Conservation (phyloP, 2,888 invertebrate genomes). For the Catonia carolina region DNA sequence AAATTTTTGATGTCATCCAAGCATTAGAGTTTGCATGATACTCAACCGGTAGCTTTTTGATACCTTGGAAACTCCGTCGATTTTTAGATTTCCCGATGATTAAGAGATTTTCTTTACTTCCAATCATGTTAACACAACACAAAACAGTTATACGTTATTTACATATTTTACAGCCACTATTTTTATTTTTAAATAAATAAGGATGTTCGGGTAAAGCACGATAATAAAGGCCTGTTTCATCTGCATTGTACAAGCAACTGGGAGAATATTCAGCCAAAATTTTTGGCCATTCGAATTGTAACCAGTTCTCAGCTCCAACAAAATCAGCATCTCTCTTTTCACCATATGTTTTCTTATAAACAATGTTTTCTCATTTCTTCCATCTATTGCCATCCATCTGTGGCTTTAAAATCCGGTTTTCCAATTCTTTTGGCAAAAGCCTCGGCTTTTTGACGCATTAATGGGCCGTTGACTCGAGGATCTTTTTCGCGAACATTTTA, state of each 20-base stretch:
- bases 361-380: too few relatives aligned
- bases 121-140: conserved; percentile 18
- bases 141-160: conserved; percentile 18
- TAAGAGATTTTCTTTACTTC: conserved; percentile 15
- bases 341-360: too few relatives aligned
- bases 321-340: too few relatives aligned
- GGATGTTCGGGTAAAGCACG: neutral
- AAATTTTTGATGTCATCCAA: conserved; percentile 18
- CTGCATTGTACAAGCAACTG: neutral
- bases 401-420: too few relatives aligned
- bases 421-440: too few relatives aligned
- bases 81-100: conserved; percentile 19
- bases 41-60: conserved; percentile 21
- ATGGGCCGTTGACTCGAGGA: too few relatives aligned
- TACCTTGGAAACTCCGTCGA: conserved; percentile 12
- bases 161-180: neutral
- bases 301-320: too few relatives aligned
- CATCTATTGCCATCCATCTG: too few relatives aligned
- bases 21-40: conserved; percentile 15
- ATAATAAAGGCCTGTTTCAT: neutral
- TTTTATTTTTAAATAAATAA: conserved; percentile 11
- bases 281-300: neutral
- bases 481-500: too few relatives aligned
- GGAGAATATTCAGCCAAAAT: neutral
- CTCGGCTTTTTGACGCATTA: too few relatives aligned